A percentile compares a stretch with the other conserved stretches of the same genome.
Conservation (phyloP, 2,113 vertebrate species). For the Uropsilus gracilis region DNA sequence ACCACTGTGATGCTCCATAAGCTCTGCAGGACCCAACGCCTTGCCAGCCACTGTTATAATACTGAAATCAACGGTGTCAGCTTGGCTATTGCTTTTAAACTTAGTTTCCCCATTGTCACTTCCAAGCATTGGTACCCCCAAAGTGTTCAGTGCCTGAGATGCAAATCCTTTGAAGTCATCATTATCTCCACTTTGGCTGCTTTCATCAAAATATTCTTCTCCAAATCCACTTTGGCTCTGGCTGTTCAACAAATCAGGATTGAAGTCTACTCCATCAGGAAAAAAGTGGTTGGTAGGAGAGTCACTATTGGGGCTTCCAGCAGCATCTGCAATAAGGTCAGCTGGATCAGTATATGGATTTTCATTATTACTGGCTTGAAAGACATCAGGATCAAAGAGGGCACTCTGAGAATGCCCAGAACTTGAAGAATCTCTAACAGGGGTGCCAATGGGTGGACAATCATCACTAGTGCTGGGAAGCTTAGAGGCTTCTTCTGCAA, state of each 20-base stretch:
- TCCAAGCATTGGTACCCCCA: slow-evolving; percentile 87
- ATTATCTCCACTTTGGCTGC: slow-evolving; percentile 95
- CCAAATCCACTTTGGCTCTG: slow-evolving; percentile 92
- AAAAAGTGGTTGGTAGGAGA: slow-evolving; percentile 95
- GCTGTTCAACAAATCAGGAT: slow-evolving; percentile 94
- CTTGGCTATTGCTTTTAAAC: slow-evolving; percentile 85
- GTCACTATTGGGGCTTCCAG: slow-evolving; percentile 95
- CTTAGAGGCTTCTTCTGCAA: slow-evolving; percentile 96
- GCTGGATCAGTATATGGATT: slow-evolving; percentile 96
- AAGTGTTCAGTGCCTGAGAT: slow-evolving; percentile 87
- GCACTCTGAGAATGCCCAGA: slow-evolving; percentile 96
- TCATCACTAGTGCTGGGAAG: slow-evolving; percentile 90
- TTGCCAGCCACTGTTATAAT: slow-evolving; percentile 88
- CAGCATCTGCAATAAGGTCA: slow-evolving; percentile 95
- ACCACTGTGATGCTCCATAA: slow-evolving; percentile 92
- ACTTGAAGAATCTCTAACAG: slow-evolving; percentile 96
- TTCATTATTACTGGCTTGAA: slow-evolving; percentile 94
- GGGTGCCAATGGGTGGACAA: slow-evolving; percentile 93
- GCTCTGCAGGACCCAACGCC: slow-evolving; percentile 90
- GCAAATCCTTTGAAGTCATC: slow-evolving; percentile 95
- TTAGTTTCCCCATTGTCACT: slow-evolving; percentile 85
- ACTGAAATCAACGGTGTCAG: slow-evolving; percentile 89
- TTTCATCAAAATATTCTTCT: slow-evolving; percentile 96
- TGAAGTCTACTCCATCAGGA: slow-evolving; percentile 95
- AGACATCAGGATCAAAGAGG: slow-evolving; percentile 97